A percentile compares a stretch with the other conserved stretches of the same genome.
Evolutionary conservation across 1,140 invertebrate species (phyloP).

Genomic region (Drosophila trapezifrons): DNA sequence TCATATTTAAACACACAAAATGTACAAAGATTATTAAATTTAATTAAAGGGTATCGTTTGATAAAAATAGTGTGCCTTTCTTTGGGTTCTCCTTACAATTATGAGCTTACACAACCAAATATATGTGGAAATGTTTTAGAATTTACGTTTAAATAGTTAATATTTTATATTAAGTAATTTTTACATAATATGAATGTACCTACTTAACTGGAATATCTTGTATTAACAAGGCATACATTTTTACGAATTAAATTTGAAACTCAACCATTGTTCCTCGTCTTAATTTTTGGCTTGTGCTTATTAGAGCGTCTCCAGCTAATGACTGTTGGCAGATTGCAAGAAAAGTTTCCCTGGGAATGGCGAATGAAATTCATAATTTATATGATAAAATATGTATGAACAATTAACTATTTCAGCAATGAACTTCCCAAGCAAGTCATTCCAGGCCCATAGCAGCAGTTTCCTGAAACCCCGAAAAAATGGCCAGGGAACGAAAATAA

Average conservation of each 20-base stretch:
- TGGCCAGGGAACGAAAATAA: conserved; percentile 35
- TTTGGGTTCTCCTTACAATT: not conserved
- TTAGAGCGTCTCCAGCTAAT: conserved; percentile 65
- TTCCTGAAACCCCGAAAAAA: conserved; percentile 45
- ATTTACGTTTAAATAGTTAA: too few relatives aligned
- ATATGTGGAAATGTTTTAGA: not conserved
- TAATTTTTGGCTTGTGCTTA: conserved; percentile 44
- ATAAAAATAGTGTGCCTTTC: not conserved
- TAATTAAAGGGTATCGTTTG: too few relatives aligned
- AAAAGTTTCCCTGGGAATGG: conserved; percentile 45
- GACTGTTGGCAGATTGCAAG: conserved; percentile 57
- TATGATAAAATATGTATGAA: conserved; percentile 75
- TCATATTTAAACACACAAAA: not conserved
- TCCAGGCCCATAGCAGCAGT: conserved; percentile 23
- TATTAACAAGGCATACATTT: not conserved
- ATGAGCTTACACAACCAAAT: not conserved
- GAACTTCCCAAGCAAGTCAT: conserved; percentile 37
- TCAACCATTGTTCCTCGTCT: conserved; percentile 35
- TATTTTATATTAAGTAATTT: not conserved
- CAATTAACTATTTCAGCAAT: conserved; percentile 58
- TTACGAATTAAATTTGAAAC: not conserved
- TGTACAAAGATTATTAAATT: not conserved
- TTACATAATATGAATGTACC: not conserved
- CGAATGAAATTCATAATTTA: conserved; percentile 61
- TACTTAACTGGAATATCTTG: not conserved